Conservation (phyloP, 1,140 invertebrate species). For the Apis laboriosa region DNA sequence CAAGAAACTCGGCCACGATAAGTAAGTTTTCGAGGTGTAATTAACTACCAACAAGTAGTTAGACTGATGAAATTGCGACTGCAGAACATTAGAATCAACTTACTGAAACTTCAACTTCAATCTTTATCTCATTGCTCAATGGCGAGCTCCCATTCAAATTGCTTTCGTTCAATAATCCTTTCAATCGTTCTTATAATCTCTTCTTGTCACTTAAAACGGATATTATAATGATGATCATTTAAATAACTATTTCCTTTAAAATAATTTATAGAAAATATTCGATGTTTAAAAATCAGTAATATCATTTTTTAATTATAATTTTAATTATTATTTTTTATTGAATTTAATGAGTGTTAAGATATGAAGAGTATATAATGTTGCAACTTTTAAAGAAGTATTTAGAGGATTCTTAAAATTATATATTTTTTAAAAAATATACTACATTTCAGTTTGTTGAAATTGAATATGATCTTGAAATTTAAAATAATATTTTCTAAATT, state of each 20-base stretch:
- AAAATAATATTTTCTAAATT: too few species aligned
- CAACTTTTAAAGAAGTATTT: too few species aligned
- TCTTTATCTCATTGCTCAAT: conserved; percentile 13
- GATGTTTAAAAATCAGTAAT: too few species aligned
- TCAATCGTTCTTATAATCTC: neutral
- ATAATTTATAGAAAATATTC: neutral
- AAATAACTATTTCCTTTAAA: neutral
- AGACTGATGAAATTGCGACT: conserved; percentile 47
- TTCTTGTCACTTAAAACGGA: neutral
- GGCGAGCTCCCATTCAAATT: neutral
- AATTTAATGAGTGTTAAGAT: too few species aligned
- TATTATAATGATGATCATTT: neutral
- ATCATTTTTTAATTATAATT: too few species aligned
- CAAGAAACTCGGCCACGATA: conserved; percentile 44
- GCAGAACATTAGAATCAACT: conserved; percentile 56
- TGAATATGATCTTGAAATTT: too few species aligned
- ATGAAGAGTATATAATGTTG: too few species aligned
- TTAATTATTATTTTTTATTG: too few species aligned
- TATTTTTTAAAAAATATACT: too few species aligned
- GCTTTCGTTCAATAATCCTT: conserved; percentile 9
- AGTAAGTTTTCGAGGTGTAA: conserved; percentile 60
- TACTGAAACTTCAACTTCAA: conserved; percentile 48
- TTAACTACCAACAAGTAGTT: conserved; percentile 59
- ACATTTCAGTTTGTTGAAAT: too few species aligned
- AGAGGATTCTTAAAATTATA: too few species aligned